Evolutionary conservation across 2,888 invertebrate species (phyloP).

Genomic region (Deroplatys truncata): DNA sequence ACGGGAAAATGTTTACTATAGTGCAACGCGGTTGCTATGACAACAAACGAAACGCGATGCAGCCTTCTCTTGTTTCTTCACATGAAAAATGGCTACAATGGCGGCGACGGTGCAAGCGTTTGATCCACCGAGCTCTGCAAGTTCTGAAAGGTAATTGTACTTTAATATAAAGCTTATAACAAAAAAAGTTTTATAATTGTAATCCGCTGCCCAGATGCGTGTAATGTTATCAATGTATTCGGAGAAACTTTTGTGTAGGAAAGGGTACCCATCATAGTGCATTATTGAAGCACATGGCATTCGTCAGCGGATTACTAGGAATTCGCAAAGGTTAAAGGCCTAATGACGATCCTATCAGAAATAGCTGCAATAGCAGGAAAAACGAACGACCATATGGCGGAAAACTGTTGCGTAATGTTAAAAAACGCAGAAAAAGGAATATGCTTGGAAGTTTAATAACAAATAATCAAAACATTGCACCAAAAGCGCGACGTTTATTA

Average conservation of each 20-base stretch:
- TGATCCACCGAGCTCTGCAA: slow-evolving; percentile 85
- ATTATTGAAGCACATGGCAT: background rate
- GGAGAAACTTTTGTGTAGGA: background rate
- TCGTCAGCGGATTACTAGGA: background rate
- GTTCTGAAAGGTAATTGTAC: slow-evolving; percentile 78
- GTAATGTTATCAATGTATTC: background rate
- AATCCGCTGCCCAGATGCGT: background rate
- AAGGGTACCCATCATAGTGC: background rate
- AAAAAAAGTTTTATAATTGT: background rate
- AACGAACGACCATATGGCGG: too few species aligned
- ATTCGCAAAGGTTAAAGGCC: background rate
- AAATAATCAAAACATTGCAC: too few species aligned
- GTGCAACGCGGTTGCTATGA: background rate
- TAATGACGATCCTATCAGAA: too few species aligned
- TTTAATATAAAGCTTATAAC: background rate
- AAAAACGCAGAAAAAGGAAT: too few species aligned
- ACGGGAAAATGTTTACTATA: background rate
- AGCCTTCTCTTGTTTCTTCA: background rate
- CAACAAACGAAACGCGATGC: background rate
- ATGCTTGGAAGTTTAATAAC: too few species aligned
- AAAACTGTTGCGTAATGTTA: too few species aligned
- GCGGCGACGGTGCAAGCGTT: slow-evolving; percentile 58
- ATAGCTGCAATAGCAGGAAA: too few species aligned
- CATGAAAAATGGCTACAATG: slow-evolving; percentile 39
- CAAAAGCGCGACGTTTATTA: too few species aligned